phyloP scores from a whole-genome alignment of 2,113 vertebrate genomes.

The Columba janthina region DNA sequence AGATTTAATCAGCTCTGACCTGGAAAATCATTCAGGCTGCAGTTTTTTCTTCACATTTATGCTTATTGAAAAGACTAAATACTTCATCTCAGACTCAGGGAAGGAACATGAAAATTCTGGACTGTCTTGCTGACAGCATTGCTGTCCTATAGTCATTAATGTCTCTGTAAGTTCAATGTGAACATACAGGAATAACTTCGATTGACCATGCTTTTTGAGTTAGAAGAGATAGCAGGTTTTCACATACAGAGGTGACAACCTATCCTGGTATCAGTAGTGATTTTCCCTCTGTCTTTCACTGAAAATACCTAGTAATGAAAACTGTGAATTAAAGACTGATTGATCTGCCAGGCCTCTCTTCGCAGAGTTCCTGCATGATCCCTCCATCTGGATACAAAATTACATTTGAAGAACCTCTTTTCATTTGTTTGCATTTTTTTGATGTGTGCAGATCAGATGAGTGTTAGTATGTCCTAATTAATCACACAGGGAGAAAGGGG shows the following conservation, averaged over 20 bases:
- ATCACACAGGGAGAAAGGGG: neutral
- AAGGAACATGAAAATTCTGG: neutral
- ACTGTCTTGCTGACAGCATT: neutral
- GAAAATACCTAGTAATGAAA: neutral
- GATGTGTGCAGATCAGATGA: neutral
- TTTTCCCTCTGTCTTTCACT: slow-evolving; percentile 19
- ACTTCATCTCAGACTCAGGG: neutral
- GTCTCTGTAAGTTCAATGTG: neutral
- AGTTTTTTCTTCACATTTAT: neutral
- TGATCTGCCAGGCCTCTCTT: neutral
- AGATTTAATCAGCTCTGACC: neutral
- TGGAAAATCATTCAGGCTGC: neutral
- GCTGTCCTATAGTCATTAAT: neutral
- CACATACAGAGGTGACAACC: neutral
- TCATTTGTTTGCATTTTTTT: neutral
- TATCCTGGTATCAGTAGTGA: neutral
- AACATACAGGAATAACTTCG: neutral
- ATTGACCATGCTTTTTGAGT: neutral
- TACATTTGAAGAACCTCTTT: neutral
- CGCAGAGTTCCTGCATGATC: neutral
- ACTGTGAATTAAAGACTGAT: neutral
- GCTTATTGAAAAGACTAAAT: neutral
- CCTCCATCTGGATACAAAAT: neutral
- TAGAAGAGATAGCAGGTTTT: neutral
- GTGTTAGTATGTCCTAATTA: slow-evolving; percentile 1